Base-by-base conservation (phyloP, 2,113 vertebrate species). In the Gymnorhina tibicen region DNA sequence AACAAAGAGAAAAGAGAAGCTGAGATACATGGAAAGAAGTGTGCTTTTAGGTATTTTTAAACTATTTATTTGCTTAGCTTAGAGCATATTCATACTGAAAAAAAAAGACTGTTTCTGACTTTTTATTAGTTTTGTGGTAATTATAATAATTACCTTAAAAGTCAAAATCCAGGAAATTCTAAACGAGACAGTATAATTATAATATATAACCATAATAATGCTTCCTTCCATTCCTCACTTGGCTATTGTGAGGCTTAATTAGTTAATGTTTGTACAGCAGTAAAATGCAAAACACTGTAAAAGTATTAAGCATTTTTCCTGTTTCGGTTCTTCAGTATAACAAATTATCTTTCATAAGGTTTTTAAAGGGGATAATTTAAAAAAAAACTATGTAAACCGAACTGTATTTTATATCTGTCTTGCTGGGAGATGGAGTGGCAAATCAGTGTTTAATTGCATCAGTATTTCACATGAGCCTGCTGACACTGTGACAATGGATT, bases 111-210 rank as follows among this genome's bases (percentile, higher is more conserved):
- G 44, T 91, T 95, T 96, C 80, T 95, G 70, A 91, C 42, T 60
- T 96, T 95, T 96, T 95, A 84, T 96, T 92, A 78, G 87, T 87
- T 95, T 94, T 91, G 49, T 84, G 21, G 55, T 95, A 92, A 97
- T 95, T 96, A 83, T 60, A 86, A 89, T 96, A 96, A 95, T 94
- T 95, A 80, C 59, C 95, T 92, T 78, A 88, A 77, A 96, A 96
- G 82, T 93, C 55, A 83, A 58, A 95, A 95, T 56, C 73, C 87
- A 95, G 91, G 87, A 95, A 91, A 95, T 94, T 94, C 89, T 95
- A 90, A 95, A 94, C 89, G 59, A 96, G 69, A 63, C 49, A 72
- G 22, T 82, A 42, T 94, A 96, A 96, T 96, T 97, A 89, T 92
- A 94, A 96, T 91, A 93, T 64, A 87, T 88, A 91, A 75, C 50